Conservation (phyloP, 2,113 vertebrate species). For the Nannospalax galili region DNA sequence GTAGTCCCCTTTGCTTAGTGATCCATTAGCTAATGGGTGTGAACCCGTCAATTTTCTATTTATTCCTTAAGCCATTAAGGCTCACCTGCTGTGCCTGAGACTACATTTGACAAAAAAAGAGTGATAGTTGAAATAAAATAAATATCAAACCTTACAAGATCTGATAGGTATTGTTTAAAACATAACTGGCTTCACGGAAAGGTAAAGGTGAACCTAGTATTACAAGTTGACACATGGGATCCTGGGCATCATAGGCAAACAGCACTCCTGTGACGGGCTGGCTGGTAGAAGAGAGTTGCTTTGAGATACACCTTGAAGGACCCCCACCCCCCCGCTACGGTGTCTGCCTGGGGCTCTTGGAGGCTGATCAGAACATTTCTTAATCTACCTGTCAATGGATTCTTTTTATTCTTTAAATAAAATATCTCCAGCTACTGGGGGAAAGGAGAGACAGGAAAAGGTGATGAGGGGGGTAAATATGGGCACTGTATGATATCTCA, state of each 20-base stretch:
- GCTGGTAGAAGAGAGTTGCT: not conserved
- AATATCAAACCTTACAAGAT: constrained; percentile 84
- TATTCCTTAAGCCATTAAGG: constrained; percentile 86
- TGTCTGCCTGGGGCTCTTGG: not conserved
- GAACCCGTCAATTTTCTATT: constrained; percentile 90
- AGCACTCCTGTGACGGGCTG: not conserved
- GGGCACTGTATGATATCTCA: not conserved
- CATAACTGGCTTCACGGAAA: constrained; percentile 78
- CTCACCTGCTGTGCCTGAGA: constrained; percentile 88
- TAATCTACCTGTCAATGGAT: not conserved
- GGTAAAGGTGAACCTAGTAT: constrained; percentile 74
- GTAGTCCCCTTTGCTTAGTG: constrained; percentile 87
- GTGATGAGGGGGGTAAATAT: not conserved
- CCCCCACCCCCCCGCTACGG: no score
- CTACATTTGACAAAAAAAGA: constrained; percentile 87
- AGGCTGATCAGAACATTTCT: not conserved
- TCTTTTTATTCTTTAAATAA: not conserved
- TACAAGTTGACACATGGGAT: constrained; percentile 1
- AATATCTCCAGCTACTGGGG: not conserved
- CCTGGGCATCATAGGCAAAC: not conserved
- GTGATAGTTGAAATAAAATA: constrained; percentile 90
- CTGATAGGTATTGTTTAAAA: constrained; percentile 82
- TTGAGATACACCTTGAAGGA: not conserved
- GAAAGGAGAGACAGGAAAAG: not conserved
- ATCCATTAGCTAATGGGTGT: constrained; percentile 98